Evolutionary conservation across 2,113 vertebrate species (phyloP).

Genomic region (Cheirogaleus medius): DNA sequence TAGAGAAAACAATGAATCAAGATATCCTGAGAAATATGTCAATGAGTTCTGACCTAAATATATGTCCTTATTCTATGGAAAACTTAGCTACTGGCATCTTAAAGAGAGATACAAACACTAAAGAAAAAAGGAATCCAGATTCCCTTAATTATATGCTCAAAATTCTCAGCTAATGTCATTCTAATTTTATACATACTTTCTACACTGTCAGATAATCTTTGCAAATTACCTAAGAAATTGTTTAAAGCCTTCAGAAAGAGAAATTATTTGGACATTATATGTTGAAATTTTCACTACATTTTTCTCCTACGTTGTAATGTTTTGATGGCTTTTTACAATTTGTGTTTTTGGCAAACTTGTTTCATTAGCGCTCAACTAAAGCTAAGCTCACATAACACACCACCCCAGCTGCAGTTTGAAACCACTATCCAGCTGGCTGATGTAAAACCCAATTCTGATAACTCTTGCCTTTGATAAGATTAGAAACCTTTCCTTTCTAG

Average conservation of each 20-base stretch:
- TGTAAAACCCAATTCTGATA: constrained; percentile 50
- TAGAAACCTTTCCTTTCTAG: constrained; percentile 13
- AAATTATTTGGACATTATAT: not conserved
- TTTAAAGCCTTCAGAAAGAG: constrained; percentile 29
- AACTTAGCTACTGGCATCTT: not conserved
- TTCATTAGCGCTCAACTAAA: constrained; percentile 41
- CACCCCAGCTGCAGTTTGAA: constrained; percentile 39
- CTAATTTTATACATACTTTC: constrained; percentile 39
- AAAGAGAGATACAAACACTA: not conserved
- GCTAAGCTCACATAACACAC: not conserved
- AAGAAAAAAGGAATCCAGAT: not conserved
- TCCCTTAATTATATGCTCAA: constrained; percentile 32
- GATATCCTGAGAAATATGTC: not conserved
- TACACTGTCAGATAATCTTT: constrained; percentile 16
- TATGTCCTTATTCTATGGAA: not conserved
- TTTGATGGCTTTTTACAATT: constrained; percentile 13
- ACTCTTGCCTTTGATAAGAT: constrained; percentile 58
- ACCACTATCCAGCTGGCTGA: constrained; percentile 40
- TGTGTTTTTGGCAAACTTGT: not conserved
- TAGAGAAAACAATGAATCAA: not conserved
- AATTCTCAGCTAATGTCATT: not conserved
- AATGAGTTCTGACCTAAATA: constrained; percentile 7
- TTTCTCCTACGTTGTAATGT: constrained; percentile 35
- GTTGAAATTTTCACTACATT: constrained; percentile 34
- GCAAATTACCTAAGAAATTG: constrained; percentile 28